phyloP scores from a whole-genome alignment of 1,140 invertebrate species.

The Riptortus pedestris region DNA sequence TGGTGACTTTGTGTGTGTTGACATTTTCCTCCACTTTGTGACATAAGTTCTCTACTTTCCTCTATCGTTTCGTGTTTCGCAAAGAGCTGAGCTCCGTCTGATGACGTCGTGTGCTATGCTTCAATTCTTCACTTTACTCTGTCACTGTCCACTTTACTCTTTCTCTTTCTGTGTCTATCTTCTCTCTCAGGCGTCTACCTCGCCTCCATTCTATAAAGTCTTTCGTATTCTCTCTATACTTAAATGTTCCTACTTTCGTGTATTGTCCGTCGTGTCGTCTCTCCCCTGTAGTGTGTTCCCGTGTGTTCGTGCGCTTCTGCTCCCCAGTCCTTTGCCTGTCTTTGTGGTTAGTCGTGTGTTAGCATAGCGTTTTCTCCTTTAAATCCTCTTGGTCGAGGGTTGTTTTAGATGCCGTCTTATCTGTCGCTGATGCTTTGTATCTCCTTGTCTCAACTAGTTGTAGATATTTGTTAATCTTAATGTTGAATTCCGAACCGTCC shows the following conservation, averaged over 20 bases:
- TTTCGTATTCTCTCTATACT: not conserved
- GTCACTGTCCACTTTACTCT: not conserved
- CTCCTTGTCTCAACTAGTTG: too few relatives aligned
- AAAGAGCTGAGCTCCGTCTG: slow-evolving; percentile 27
- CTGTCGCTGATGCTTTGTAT: not conserved
- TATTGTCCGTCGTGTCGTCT: not conserved
- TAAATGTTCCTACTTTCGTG: not conserved
- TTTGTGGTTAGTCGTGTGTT: not conserved
- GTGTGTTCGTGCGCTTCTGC: too few relatives aligned
- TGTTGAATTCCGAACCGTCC: slow-evolving; percentile 7
- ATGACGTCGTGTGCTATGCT: slow-evolving; percentile 26
- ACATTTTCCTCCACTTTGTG: too few relatives aligned
- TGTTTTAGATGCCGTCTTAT: not conserved
- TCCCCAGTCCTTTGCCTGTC: too few relatives aligned
- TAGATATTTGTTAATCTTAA: too few relatives aligned
- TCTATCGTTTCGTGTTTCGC: slow-evolving; percentile 21
- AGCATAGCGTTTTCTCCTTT: not conserved
- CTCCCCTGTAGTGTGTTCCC: too few relatives aligned
- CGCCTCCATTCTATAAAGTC: not conserved
- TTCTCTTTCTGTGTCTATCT: not conserved
- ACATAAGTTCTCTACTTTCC: slow-evolving; percentile 5
- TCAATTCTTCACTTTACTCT: slow-evolving; percentile 5
- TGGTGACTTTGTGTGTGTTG: slow-evolving; percentile 1
- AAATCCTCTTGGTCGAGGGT: not conserved
- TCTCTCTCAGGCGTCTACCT: not conserved